Conservation (phyloP, 1,140 invertebrate species). For the Holcopasites calliopsidis region DNA sequence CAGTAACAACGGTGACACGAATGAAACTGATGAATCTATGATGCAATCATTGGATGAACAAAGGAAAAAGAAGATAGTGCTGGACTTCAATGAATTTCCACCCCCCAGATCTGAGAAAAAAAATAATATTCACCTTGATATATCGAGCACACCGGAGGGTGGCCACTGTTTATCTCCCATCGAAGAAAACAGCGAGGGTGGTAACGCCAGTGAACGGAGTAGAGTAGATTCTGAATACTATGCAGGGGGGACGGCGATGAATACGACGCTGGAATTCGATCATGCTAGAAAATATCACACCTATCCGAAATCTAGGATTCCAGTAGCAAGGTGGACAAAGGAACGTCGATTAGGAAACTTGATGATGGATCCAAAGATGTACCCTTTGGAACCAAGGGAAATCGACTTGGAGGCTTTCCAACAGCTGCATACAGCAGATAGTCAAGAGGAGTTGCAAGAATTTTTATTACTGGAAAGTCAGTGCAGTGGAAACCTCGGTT, state of each 20-base stretch:
- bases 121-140: neutral
- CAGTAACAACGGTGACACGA: neutral
- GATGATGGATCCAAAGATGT: constrained; percentile 75
- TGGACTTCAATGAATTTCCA: constrained; percentile 71
- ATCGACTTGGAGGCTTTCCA: constrained; percentile 81
- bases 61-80: constrained; percentile 60
- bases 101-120: constrained; percentile 56
- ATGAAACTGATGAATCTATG: neutral
- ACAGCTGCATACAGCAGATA: constrained; percentile 82
- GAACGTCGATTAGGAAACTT: constrained; percentile 64
- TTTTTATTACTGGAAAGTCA: constrained; percentile 84
- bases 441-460: constrained; percentile 84
- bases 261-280: constrained; percentile 52
- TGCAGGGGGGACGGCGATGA: constrained; percentile 72
- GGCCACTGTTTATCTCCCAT: constrained; percentile 80
- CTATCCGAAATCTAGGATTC: constrained; percentile 79
- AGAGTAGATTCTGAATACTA: neutral
- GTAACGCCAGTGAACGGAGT: constrained; percentile 70
- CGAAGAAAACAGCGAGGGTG: constrained; percentile 82
- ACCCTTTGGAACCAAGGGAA: constrained; percentile 82
- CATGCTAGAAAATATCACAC: constrained; percentile 78
- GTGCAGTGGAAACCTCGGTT: constrained; percentile 80
- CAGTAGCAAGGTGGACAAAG: constrained; percentile 67
- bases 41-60: constrained; percentile 17
- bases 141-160: constrained; percentile 3